A percentile compares a stretch with the other conserved stretches of the same genome.
Evolutionary conservation across 2,888 invertebrate genomes (phyloP).

Genomic region (Tenthredo scrophulariae): DNA sequence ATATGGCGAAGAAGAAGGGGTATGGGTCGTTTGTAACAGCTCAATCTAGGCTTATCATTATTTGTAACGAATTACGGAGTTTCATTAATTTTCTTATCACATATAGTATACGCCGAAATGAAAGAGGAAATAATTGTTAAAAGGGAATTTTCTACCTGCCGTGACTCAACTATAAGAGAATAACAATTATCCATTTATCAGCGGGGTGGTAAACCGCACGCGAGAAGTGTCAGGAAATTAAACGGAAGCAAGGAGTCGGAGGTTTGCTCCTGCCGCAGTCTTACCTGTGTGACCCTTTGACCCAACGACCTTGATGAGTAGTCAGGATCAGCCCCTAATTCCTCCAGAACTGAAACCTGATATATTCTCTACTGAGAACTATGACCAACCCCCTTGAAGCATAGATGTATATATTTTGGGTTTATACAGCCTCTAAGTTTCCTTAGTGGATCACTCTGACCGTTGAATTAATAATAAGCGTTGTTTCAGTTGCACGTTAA

Average conservation of each 20-base stretch:
- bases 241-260: slow-evolving; percentile 21
- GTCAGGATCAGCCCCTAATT: slow-evolving; percentile 28
- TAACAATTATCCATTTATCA: slow-evolving; percentile 46
- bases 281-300: slow-evolving; percentile 39
- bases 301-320: slow-evolving; percentile 31
- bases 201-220: slow-evolving; percentile 4
- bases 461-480: neutral
- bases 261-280: slow-evolving; percentile 21
- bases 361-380: neutral
- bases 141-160: slow-evolving; percentile 20
- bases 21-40: too few species aligned
- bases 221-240: slow-evolving; percentile 50
- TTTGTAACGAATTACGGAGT: neutral
- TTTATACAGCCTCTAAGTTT: neutral
- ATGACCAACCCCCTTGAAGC: neutral
- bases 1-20: too few species aligned
- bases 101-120: neutral
- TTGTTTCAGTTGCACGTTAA: neutral
- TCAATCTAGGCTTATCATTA: too few species aligned
- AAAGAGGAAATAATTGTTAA: neutral
- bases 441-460: slow-evolving; percentile 1
- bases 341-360: slow-evolving; percentile 2
- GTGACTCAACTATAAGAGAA: slow-evolving; percentile 27
- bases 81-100: neutral
- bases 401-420: neutral